Evolutionary conservation across 2,888 invertebrate species (phyloP).

Genomic region (Calliscelio sp.): DNA sequence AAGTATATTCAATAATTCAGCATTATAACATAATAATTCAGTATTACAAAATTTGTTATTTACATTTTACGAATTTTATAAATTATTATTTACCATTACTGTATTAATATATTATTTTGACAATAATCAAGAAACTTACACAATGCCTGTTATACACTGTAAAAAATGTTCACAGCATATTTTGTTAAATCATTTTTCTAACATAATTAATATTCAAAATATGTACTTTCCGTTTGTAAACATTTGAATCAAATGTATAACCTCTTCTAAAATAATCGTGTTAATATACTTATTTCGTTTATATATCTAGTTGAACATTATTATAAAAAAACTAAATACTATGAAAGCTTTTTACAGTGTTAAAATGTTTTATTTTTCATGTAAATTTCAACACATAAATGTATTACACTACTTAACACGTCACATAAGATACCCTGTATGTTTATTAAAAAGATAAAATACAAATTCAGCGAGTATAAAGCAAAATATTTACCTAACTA

Average conservation of each 20-base stretch:
- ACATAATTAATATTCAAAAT: no score
- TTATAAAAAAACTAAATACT: no score
- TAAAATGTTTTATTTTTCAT: constrained; percentile 23
- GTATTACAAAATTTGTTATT: constrained; percentile 2
- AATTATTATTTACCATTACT: constrained; percentile 18
- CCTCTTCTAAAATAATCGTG: no score
- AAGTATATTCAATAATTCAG: constrained; percentile 3
- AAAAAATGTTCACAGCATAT: not conserved
- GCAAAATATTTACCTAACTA: no score
- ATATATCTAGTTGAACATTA: no score
- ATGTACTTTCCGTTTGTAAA: no score
- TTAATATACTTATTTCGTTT: no score
- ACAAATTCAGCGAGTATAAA: constrained; percentile 44
- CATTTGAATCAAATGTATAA: no score
- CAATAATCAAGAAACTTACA: constrained; percentile 18
- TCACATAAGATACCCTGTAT: constrained; percentile 66
- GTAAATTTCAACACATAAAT: constrained; percentile 43
- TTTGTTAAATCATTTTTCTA: no score
- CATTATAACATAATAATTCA: not conserved
- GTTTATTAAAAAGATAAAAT: constrained; percentile 43
- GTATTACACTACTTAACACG: constrained; percentile 60
- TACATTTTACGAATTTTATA: constrained; percentile 5
- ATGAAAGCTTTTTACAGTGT: no score
- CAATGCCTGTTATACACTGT: constrained; percentile 1
- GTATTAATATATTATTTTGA: constrained; percentile 26